Base-by-base conservation (phyloP, 2,888 invertebrate species). In the Ashinkailepas kermadecensis region DNA sequence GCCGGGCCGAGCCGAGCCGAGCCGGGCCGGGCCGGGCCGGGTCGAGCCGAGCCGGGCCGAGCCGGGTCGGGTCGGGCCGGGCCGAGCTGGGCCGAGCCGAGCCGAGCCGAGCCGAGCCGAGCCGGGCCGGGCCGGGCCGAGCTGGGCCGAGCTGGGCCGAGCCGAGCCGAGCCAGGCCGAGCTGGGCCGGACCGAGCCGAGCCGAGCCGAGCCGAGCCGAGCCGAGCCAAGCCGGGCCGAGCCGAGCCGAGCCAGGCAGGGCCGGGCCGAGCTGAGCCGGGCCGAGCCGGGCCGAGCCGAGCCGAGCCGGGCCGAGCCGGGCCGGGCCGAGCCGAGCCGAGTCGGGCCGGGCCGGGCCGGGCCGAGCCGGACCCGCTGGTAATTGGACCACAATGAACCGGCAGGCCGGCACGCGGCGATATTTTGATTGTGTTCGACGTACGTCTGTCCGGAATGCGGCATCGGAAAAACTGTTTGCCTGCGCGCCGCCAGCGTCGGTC, bases 221-320 rank as follows among this genome's bases (percentile, higher is more conserved):
- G 39, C 39, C 39, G 39, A 39, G 39, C 39, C 39, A 4, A 39
- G 39, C 4, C 39, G 39, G 39, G 39, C 4, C 39, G 39, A 4
- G 4, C 4, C 39, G 39, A 39, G 39, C 39, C 39, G 39, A 39
- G 39, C 39, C 39, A 4, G 4, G 39, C 39, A 1, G 39, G 4
- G 39, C 4, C 39, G 39, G 39, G 4, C 39, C n/a, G n/a, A n/a
- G n/a, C n/a, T n/a, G n/a, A 81, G 23, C 59, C 74, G n/a, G 74
- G 78, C 81, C 78, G 23, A 81, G 64, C 81, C 81, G 57, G 78
- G 74, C 81, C 78, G 23, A 81, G 64, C 81, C 78, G 57, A 81
- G 78, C 81, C 81, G 57, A 81, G 78, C 56, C 80, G 80, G 9
- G 54, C n/a, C 54, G 80, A 25, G 80, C n/a, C 56, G 80, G 57